Percentiles rank a stretch among this genome's conserved stretches.
These are phyloP conservation scores for Plusia festucae DNA, from an alignment of 2,888 invertebrate genomes.

Conservation along the genomic window DNA sequence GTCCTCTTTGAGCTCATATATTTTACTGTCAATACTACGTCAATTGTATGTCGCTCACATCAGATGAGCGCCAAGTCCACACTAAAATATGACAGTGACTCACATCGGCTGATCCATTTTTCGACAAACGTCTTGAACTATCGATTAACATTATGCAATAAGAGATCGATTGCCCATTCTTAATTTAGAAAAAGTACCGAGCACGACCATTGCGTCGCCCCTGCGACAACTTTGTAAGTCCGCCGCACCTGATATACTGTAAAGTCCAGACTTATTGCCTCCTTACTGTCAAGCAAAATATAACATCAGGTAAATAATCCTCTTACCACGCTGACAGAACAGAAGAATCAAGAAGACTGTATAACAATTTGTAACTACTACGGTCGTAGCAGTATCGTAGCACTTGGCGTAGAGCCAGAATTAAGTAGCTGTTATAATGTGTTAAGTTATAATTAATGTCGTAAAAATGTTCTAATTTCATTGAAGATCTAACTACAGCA, in stretches of 20 bases:
- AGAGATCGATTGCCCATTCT: conserved; percentile 4
- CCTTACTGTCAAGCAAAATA: not conserved
- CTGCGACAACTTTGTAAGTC: not conserved
- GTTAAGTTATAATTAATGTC: conserved; percentile 6
- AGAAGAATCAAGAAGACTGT: conserved; percentile 3
- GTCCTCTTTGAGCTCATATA: not conserved
- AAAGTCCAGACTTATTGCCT: too few relatives aligned
- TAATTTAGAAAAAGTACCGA: not conserved
- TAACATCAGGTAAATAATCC: not conserved
- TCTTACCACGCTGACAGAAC: not conserved
- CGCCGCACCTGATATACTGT: not conserved
- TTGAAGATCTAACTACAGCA: not conserved
- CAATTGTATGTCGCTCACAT: not conserved
- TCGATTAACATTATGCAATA: not conserved
- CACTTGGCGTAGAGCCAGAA: conserved; percentile 47
- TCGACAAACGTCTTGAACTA: conserved; percentile 4
- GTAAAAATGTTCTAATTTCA: conserved; percentile 7
- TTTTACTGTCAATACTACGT: not conserved
- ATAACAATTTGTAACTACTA: conserved; percentile 21
- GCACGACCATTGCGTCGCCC: not conserved
- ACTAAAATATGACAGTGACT: not conserved
- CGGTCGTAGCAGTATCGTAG: conserved; percentile 55
- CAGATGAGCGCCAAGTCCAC: conserved; percentile 1
- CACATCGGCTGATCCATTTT: not conserved
- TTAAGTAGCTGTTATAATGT: conserved; percentile 9